Evolutionary conservation across 1,140 invertebrate genomes (phyloP).

Genomic region (Drosophila auraria): DNA sequence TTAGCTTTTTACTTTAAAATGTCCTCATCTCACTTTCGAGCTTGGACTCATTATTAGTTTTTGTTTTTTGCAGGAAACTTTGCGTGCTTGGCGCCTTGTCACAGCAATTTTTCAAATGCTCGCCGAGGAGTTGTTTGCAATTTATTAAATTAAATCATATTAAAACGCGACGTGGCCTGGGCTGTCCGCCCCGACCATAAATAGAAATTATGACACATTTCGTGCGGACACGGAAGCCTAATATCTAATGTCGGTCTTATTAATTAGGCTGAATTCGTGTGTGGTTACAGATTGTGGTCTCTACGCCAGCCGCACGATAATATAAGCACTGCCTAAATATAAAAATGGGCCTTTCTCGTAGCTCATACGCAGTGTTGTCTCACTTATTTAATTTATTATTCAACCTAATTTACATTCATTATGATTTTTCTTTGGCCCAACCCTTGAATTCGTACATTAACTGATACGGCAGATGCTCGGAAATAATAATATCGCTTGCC

Average conservation of each 20-base stretch:
- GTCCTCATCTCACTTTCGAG: constrained; percentile 29
- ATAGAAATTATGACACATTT: constrained; percentile 83
- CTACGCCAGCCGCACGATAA: constrained; percentile 12
- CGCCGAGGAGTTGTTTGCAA: constrained; percentile 71
- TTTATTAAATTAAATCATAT: constrained; percentile 83
- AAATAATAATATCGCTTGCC: neutral
- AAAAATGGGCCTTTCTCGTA: constrained; percentile 12
- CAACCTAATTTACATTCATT: constrained; percentile 38
- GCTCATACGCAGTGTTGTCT: constrained; percentile 52
- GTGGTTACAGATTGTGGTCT: constrained; percentile 69
- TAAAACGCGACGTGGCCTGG: constrained; percentile 64
- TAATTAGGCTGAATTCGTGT: constrained; percentile 74
- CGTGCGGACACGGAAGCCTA: constrained; percentile 73
- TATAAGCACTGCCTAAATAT: constrained; percentile 6
- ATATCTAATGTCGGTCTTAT: constrained; percentile 69
- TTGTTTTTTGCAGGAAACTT: constrained; percentile 7
- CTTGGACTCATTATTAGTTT: neutral
- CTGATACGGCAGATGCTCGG: neutral
- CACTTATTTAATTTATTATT: constrained; percentile 7
- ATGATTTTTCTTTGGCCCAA: constrained; percentile 29
- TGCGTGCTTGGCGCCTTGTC: constrained; percentile 28
- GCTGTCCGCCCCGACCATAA: constrained; percentile 58
- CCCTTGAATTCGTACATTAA: constrained; percentile 25
- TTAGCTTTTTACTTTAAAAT: constrained; percentile 73
- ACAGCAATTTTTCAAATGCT: constrained; percentile 71